Conservation (phyloP, 2,888 invertebrate genomes). For the Actias luna region DNA sequence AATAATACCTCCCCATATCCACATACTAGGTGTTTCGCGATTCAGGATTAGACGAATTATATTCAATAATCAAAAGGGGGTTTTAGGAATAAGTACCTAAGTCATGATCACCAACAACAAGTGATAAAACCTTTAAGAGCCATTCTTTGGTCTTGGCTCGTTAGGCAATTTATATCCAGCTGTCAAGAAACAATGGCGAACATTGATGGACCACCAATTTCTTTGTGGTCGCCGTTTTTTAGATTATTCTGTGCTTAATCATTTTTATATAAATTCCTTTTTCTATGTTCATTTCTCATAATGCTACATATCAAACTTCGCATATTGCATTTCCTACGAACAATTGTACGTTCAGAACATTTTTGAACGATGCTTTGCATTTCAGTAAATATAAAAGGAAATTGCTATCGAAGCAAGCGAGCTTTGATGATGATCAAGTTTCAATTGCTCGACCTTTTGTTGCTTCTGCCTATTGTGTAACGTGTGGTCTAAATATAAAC, state of each 20-base stretch:
- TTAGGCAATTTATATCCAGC: background rate
- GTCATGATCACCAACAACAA: no score
- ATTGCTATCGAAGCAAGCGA: conserved; percentile 4
- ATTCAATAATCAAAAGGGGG: no score
- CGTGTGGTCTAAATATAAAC: conserved; percentile 19
- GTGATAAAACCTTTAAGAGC: no score
- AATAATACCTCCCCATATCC: no score
- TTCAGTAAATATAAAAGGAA: conserved; percentile 5
- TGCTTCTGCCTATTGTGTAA: conserved; percentile 19
- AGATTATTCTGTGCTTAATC: background rate
- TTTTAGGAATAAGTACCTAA: no score
- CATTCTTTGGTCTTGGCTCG: no score
- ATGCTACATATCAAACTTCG: background rate
- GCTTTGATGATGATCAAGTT: conserved; percentile 23
- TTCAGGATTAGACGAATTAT: no score
- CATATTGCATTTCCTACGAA: background rate
- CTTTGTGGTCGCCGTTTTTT: background rate
- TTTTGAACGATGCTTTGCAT: background rate
- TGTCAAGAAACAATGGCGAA: background rate
- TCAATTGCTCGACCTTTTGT: conserved; percentile 38
- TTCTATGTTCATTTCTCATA: no score
- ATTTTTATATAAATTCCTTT: background rate
- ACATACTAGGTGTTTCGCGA: background rate
- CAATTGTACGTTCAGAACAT: background rate
- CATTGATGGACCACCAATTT: background rate